Conservation (phyloP, 2,888 invertebrate species). For the Liodrosophila aerea region DNA sequence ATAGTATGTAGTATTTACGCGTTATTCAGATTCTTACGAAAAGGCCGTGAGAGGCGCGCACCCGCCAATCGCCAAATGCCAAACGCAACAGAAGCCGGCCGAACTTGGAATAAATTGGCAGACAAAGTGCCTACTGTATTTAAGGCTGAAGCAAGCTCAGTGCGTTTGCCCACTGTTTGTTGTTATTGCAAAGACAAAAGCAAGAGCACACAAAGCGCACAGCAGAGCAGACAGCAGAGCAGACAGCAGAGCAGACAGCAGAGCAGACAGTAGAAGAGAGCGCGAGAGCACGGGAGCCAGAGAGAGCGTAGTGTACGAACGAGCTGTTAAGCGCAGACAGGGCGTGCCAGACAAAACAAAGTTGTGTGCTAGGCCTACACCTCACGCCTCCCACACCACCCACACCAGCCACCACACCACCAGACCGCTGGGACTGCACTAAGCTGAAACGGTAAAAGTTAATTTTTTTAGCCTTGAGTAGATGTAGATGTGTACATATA, state of each 20-base stretch:
- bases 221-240: slow-evolving; percentile 2
- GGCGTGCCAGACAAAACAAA: slow-evolving; percentile 36
- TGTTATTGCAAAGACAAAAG: slow-evolving; percentile 49
- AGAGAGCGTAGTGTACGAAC: too few relatives aligned
- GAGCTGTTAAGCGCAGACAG: slow-evolving; percentile 35
- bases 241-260: slow-evolving; percentile 47
- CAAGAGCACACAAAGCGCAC: slow-evolving; percentile 17
- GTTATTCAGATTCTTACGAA: slow-evolving; percentile 10
- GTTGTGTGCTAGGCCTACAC: slow-evolving; percentile 7
- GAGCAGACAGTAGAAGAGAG: slow-evolving; percentile 68
- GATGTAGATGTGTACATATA: too few relatives aligned
- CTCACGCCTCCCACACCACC: too few relatives aligned
- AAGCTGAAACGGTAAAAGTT: too few relatives aligned
- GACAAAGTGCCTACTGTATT: slow-evolving; percentile 70
- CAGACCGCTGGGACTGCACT: too few relatives aligned
- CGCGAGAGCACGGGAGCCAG: too few relatives aligned
- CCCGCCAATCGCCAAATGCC: slow-evolving; percentile 23
- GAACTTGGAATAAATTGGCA: slow-evolving; percentile 75
- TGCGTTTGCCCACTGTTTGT: slow-evolving; percentile 43
- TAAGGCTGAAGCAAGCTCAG: slow-evolving; percentile 50
- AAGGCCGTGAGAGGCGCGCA: slow-evolving; percentile 38
- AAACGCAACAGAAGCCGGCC: slow-evolving; percentile 71
- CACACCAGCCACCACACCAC: too few relatives aligned
- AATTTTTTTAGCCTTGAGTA: too few relatives aligned
- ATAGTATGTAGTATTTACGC: slow-evolving; percentile 37